A percentile compares a stretch with the other conserved stretches of the same genome.
Conservation (phyloP, 1,140 invertebrate genomes). For the Aleiodes sp. region DNA sequence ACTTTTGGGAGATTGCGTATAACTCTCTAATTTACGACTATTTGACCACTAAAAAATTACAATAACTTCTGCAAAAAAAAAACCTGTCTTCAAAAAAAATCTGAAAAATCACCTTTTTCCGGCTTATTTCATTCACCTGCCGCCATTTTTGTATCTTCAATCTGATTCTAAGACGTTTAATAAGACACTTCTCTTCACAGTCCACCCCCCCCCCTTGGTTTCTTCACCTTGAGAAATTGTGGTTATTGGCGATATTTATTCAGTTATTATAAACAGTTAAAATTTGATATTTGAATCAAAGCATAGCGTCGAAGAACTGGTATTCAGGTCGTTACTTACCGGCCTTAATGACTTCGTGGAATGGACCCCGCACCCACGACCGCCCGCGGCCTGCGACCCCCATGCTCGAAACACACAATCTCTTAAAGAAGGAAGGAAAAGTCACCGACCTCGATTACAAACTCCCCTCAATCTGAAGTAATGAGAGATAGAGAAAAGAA, state of each 20-base stretch:
- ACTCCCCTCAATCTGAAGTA: not conserved
- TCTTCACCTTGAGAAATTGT: not conserved
- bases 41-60: too few species aligned
- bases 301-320: constrained; percentile 17
- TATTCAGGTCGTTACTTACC: constrained; percentile 39
- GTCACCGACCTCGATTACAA: constrained; percentile 2
- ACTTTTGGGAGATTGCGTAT: too few species aligned
- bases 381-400: not conserved
- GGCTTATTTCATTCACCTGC: too few species aligned
- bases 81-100: too few species aligned
- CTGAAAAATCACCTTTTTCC: too few species aligned
- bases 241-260: not conserved
- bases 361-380: constrained; percentile 38
- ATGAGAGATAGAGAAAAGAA: not conserved
- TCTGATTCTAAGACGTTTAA: too few species aligned
- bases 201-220: not conserved
- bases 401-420: constrained; percentile 6
- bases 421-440: constrained; percentile 8
- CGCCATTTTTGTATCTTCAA: too few species aligned
- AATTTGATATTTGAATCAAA: constrained; percentile 11
- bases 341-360: constrained; percentile 45
- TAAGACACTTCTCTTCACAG: not conserved
- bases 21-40: too few species aligned
- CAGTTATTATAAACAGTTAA: constrained; percentile 1
- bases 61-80: too few species aligned